These are phyloP conservation scores for Leucophenga montana DNA, from an alignment of 2,888 invertebrate species.

Conservation along the genomic window DNA sequence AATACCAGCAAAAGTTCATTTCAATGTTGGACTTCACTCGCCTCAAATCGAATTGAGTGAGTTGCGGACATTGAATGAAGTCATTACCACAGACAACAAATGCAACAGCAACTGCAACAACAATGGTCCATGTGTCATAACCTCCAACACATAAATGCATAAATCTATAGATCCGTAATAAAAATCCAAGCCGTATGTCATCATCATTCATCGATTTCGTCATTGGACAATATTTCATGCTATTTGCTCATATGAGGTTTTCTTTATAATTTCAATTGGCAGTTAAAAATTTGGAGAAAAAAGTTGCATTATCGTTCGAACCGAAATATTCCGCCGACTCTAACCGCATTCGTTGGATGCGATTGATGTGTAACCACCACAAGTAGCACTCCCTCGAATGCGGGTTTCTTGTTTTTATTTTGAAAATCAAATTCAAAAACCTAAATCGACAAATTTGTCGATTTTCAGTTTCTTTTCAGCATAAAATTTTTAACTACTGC, in stretches of 20 bases:
- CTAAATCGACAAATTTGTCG: neutral
- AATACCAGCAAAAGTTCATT: neutral
- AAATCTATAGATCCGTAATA: conserved; percentile 8
- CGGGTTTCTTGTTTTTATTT: too few relatives aligned
- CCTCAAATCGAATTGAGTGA: too few relatives aligned
- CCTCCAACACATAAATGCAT: conserved; percentile 10
- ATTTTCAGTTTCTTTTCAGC: neutral
- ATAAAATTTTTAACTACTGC: neutral
- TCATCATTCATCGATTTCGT: conserved; percentile 16
- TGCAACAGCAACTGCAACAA: neutral
- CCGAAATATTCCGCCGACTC: too few relatives aligned
- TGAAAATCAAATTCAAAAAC: neutral
- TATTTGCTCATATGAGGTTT: neutral
- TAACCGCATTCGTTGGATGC: too few relatives aligned
- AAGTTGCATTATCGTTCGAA: too few relatives aligned
- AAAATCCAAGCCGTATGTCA: conserved; percentile 3
- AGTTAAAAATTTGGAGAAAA: too few relatives aligned
- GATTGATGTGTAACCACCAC: too few relatives aligned
- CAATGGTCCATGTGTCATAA: neutral
- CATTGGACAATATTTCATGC: neutral
- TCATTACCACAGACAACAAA: conserved; percentile 1
- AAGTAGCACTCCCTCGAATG: too few relatives aligned
- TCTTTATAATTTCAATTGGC: too few relatives aligned
- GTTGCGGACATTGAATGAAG: neutral
- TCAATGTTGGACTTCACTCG: neutral